A percentile compares a stretch with the other conserved stretches of the same genome.
phyloP scores from a whole-genome alignment of 1,140 invertebrate species.

The Reticulitermes speratus region DNA sequence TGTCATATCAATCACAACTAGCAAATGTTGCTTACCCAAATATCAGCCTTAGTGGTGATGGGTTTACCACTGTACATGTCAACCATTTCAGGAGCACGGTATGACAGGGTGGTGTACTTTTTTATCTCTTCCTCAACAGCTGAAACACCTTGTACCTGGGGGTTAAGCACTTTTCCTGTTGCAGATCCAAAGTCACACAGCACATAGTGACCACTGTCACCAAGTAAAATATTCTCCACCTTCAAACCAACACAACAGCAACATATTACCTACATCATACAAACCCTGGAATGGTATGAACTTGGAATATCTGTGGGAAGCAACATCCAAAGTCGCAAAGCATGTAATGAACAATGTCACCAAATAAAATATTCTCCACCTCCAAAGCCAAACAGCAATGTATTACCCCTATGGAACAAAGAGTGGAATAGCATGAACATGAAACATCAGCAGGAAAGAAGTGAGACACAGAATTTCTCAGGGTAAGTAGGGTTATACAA shows the following conservation, averaged over 20 bases:
- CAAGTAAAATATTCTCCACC: constrained; percentile 87
- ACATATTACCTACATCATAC: not conserved
- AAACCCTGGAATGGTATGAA: too few relatives aligned
- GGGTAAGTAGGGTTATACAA: too few relatives aligned
- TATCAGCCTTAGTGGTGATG: constrained; percentile 90
- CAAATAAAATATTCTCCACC: constrained; percentile 87
- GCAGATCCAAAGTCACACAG: constrained; percentile 90
- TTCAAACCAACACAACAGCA: constrained; percentile 43
- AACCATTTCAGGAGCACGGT: constrained; percentile 94
- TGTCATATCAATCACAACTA: too few relatives aligned
- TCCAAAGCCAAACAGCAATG: constrained; percentile 43
- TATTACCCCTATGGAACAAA: not conserved
- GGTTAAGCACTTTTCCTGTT: constrained; percentile 77
- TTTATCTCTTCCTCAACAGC: constrained; percentile 89
- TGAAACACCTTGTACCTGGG: constrained; percentile 67
- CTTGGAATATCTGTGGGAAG: too few relatives aligned
- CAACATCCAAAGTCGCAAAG: constrained; percentile 82
- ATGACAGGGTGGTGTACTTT: constrained; percentile 91
- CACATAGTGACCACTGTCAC: constrained; percentile 76
- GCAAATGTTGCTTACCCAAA: constrained; percentile 69
- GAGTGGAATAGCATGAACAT: too few relatives aligned
- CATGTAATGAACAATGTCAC: constrained; percentile 76
- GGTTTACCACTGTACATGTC: constrained; percentile 86
- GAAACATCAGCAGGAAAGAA: too few relatives aligned
- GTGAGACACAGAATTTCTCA: too few relatives aligned